These are phyloP conservation scores for Lates calcarifer DNA, from an alignment of 2,113 vertebrate species.

Conservation along the genomic window DNA sequence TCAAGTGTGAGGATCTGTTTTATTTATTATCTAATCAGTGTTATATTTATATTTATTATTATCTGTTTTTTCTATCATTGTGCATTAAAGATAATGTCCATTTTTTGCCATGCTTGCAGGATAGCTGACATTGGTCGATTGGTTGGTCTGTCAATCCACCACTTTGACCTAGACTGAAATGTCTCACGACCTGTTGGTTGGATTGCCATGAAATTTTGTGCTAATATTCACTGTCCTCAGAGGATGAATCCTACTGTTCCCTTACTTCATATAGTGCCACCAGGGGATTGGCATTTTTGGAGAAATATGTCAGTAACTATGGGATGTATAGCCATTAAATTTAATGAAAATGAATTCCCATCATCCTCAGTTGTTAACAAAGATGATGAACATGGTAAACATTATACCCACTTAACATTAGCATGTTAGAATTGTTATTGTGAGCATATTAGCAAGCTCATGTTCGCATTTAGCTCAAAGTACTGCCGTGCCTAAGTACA, in stretches of 20 bases:
- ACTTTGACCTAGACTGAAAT: neutral
- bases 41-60: too few species aligned
- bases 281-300: neutral
- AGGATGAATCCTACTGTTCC: neutral
- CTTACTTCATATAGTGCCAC: neutral
- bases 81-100: neutral
- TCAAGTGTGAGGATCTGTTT: neutral
- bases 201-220: neutral
- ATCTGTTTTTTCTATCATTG: neutral
- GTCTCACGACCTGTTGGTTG: neutral
- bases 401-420: neutral
- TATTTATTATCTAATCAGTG: too few species aligned
- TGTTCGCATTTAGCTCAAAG: too few species aligned
- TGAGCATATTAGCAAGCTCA: neutral
- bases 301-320: neutral
- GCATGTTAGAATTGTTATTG: neutral
- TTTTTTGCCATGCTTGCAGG: neutral
- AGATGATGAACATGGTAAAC: neutral
- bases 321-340: neutral
- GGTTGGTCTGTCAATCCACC: neutral
- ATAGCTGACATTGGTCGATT: neutral
- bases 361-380: neutral
- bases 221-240: neutral
- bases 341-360: neutral
- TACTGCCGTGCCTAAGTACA: too few species aligned